phyloP scores from a whole-genome alignment of 2,888 invertebrate species.

The Eupithecia pulchellata region DNA sequence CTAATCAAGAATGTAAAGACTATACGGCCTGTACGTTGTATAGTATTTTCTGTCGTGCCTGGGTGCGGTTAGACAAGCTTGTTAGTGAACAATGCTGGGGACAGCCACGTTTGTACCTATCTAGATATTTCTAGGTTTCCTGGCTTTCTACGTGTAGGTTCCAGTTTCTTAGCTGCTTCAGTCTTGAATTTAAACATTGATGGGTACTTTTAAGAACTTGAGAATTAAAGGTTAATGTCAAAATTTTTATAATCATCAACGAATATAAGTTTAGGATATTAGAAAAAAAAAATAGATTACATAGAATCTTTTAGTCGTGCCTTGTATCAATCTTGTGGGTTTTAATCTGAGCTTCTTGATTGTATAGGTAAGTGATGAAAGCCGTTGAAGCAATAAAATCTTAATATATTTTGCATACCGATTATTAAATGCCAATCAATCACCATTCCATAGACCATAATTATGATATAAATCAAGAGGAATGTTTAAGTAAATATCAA shows the following conservation, averaged over 20 bases:
- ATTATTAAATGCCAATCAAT: neutral
- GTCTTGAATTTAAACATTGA: neutral
- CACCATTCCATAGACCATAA: neutral
- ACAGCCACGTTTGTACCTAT: slow-evolving; percentile 57
- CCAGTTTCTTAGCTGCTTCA: slow-evolving; percentile 45
- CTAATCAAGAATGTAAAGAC: slow-evolving; percentile 23
- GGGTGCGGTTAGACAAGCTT: slow-evolving; percentile 75
- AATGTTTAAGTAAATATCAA: slow-evolving; percentile 55
- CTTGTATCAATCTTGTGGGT: too few relatives aligned
- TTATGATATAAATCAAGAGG: neutral
- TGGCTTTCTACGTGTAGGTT: slow-evolving; percentile 49
- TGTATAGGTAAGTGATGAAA: too few relatives aligned
- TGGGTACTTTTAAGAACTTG: slow-evolving; percentile 1
- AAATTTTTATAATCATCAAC: too few relatives aligned
- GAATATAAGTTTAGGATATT: neutral
- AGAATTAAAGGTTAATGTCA: neutral
- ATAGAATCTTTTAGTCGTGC: neutral
- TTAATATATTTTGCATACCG: neutral
- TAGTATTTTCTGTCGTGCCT: slow-evolving; percentile 67
- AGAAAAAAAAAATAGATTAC: too few relatives aligned
- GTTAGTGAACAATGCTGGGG: slow-evolving; percentile 77
- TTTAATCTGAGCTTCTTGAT: too few relatives aligned
- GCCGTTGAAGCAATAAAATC: neutral
- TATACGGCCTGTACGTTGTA: slow-evolving; percentile 46
- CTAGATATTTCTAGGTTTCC: slow-evolving; percentile 55